Evolutionary conservation across 1,140 invertebrate genomes (phyloP).

Genomic region (Aporrectodea caliginosa): DNA sequence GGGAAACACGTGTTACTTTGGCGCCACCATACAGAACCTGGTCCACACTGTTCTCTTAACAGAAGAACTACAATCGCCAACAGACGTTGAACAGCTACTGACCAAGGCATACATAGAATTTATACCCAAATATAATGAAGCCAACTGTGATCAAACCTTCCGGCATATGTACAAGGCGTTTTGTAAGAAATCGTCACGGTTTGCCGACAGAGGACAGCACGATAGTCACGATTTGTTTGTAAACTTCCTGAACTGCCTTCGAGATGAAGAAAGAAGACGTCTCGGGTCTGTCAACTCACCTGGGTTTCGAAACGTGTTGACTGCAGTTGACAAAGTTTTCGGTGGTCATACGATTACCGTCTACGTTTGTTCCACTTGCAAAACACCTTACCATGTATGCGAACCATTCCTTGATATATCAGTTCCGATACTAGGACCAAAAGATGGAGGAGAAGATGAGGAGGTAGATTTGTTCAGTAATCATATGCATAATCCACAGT

Average conservation of each 20-base stretch:
- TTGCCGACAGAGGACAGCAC: not conserved
- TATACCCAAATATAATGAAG: not conserved
- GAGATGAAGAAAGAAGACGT: not conserved
- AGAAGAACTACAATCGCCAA: not conserved
- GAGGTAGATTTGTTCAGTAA: too few species aligned
- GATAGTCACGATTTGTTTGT: not conserved
- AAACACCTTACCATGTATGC: not conserved
- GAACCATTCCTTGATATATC: not conserved
- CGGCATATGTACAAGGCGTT: not conserved
- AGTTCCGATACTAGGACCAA: not conserved
- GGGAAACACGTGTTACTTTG: not conserved
- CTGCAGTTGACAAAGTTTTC: not conserved
- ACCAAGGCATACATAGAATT: not conserved
- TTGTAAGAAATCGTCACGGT: not conserved
- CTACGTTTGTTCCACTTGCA: not conserved
- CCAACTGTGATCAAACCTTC: not conserved
- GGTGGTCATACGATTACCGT: not conserved
- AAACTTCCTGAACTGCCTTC: not conserved
- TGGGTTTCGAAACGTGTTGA: not conserved
- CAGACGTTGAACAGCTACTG: not conserved
- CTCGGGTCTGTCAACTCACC: too few species aligned
- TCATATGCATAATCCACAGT: too few species aligned
- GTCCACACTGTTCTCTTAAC: too few species aligned
- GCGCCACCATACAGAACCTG: not conserved
- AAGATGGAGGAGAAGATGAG: not conserved